Conservation (phyloP, 1,140 invertebrate genomes). For the Drosophila melanica region DNA sequence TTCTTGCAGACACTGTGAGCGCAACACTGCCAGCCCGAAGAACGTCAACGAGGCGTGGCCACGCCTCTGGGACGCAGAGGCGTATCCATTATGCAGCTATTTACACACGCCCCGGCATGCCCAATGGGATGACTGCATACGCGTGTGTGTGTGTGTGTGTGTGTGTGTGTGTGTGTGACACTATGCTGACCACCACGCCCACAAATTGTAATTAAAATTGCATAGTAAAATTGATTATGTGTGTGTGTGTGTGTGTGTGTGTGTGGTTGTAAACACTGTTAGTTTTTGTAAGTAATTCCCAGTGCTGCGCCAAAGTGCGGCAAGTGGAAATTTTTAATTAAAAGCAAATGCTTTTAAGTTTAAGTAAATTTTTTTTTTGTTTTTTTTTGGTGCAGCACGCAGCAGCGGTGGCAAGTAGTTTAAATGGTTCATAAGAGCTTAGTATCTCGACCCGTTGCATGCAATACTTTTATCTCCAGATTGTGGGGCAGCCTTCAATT, state of each 20-base stretch:
- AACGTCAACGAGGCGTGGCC: conserved; percentile 5
- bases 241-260: conserved; percentile 26
- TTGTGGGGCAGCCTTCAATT: conserved; percentile 63
- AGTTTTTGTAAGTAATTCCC: conserved; percentile 72
- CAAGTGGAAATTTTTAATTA: conserved; percentile 80
- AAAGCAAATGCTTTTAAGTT: conserved; percentile 77
- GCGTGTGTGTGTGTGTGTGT: conserved; percentile 11
- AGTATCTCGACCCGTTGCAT: conserved; percentile 11
- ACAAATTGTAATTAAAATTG: conserved; percentile 80
- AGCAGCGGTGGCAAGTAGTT: conserved; percentile 9
- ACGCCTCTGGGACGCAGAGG: conserved; percentile 22
- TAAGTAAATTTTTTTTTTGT: conserved; percentile 55
- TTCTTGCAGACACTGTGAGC: conserved; percentile 72
- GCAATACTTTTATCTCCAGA: conserved; percentile 36
- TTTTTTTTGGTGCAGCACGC: conserved; percentile 32
- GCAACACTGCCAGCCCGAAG: conserved; percentile 11
- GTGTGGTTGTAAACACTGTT: conserved; percentile 21
- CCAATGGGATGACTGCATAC: conserved; percentile 14
- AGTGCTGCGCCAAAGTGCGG: conserved; percentile 63
- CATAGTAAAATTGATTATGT: conserved; percentile 77
- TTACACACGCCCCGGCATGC: conserved; percentile 37
- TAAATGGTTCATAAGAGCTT: conserved; percentile 26
- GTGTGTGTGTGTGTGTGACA: conserved; percentile 30
- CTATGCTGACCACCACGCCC: conserved; percentile 62
- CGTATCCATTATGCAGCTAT: conserved; percentile 68